A percentile compares a stretch with the other conserved stretches of the same genome.
Evolutionary conservation across 2,888 invertebrate species (phyloP).

Genomic region (Steinernema carpocapsae): DNA sequence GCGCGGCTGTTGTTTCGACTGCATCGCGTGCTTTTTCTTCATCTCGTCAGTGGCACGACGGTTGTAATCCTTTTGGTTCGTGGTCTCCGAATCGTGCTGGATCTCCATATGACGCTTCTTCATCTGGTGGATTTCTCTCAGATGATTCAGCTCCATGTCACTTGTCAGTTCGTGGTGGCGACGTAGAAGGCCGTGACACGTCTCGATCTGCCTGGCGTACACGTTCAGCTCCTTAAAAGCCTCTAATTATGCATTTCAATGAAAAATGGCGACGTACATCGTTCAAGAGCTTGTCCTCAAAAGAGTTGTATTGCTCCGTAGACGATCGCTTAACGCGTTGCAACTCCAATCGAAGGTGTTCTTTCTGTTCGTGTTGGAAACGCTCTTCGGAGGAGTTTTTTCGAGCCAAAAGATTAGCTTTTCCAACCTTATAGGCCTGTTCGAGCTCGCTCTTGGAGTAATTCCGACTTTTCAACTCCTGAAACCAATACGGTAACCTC

Average conservation of each 20-base stretch:
- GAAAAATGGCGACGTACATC: constrained; percentile 36
- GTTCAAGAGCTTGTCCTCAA: constrained; percentile 47
- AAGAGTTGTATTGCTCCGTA: constrained; percentile 39
- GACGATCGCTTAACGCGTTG: constrained; percentile 41
- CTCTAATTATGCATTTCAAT: no score
- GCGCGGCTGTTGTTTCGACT: constrained; percentile 96
- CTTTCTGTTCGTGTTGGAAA: constrained; percentile 84
- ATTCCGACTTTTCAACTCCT: constrained; percentile 49
- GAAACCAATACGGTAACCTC: constrained; percentile 23
- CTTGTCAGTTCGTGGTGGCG: constrained; percentile 96
- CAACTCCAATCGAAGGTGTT: constrained; percentile 74
- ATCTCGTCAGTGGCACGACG: constrained; percentile 89
- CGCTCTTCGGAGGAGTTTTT: constrained; percentile 89
- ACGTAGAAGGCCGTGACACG: constrained; percentile 89
- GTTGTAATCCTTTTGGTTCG: constrained; percentile 81
- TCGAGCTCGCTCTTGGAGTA: constrained; percentile 44
- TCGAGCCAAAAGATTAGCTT: constrained; percentile 78
- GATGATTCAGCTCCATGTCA: constrained; percentile 91
- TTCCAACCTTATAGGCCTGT: constrained; percentile 42
- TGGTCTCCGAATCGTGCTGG: constrained; percentile 65
- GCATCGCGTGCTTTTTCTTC: constrained; percentile 91
- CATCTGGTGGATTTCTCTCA: constrained; percentile 86
- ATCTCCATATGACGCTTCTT: constrained; percentile 75
- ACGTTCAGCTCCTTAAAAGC: constrained; percentile 86
- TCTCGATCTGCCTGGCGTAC: constrained; percentile 90